Percentiles rank a stretch among this genome's conserved stretches.
These are phyloP conservation scores for Electrona antarctica DNA, from an alignment of 2,113 vertebrate genomes.

Conservation along the genomic window DNA sequence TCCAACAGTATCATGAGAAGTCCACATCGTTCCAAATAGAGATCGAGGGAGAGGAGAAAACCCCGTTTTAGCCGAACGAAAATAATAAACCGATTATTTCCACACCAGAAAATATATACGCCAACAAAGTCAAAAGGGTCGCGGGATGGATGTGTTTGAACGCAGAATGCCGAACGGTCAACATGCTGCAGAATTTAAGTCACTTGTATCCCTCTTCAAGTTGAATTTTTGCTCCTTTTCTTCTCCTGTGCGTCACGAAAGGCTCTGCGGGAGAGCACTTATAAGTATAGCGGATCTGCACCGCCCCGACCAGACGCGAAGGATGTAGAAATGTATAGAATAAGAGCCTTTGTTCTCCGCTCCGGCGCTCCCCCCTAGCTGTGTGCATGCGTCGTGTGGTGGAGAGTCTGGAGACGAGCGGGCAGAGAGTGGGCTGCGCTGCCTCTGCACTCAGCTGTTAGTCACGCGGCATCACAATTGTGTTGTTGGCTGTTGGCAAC, in stretches of 20 bases:
- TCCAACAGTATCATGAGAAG: constrained; percentile 80
- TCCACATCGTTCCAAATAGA: constrained; percentile 77
- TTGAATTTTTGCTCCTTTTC: not conserved
- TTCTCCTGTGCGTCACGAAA: constrained; percentile 6
- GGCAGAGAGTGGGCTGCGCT: too few species aligned
- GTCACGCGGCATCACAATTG: too few species aligned
- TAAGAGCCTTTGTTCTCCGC: too few species aligned
- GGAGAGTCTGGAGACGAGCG: too few species aligned
- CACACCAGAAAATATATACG: constrained; percentile 4
- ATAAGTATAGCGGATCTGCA: constrained; percentile 46
- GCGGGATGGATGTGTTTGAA: constrained; percentile 42
- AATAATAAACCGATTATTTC: constrained; percentile 32
- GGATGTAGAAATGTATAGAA: constrained; percentile 26
- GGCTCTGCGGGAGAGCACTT: too few species aligned
- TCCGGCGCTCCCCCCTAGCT: too few species aligned
- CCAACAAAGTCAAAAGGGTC: constrained; percentile 52
- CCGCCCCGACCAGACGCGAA: constrained; percentile 51
- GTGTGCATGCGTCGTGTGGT: too few species aligned
- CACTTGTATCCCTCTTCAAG: not conserved
- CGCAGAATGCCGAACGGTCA: constrained; percentile 40
- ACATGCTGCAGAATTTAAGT: constrained; percentile 70
- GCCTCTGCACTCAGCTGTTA: too few species aligned
- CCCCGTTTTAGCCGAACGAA: constrained; percentile 48
- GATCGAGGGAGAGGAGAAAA: not conserved
- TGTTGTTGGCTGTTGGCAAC: too few species aligned